Evolutionary conservation across 1,140 invertebrate species (phyloP), one percentile per base, ranked within the genome.

Genomic region (Leptopilina clavipes): DNA sequence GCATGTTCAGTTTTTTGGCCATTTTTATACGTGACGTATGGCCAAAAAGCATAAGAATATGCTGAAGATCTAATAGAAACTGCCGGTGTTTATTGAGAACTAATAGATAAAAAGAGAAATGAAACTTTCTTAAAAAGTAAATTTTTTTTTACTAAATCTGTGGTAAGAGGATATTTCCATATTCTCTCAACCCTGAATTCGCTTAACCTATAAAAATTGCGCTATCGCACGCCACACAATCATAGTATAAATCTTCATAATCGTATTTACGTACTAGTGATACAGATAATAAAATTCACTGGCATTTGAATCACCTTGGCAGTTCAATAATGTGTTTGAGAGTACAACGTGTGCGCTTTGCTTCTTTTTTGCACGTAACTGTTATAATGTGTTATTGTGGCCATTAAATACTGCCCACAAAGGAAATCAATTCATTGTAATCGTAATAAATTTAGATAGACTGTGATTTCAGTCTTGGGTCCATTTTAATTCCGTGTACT

Each of bases 201-300:
- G 14, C 56, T 65, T 65, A 31, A 25, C 56, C 22, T 65, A 65
- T 25, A 31, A 65, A 65, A 65, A 65, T 65, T 11, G 81, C 79
- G 77, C 56, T 73, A 79, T 81, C 83, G 82, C 83, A 87, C 84
- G 83, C 82, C 86, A 84, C 77, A 81, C 81, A 86, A 86, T 86
- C 80, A 78, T 88, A 88, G 80, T 89, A 88, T 84, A 88, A 89
- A 89, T 87, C 79, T 83, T 79, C 76, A 84, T 83, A 83, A 78
- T 83, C 71, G 74, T 81, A 77, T 82, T 83, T 86, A 89, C 81
- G 80, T 87, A 88, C 87, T 90, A 89, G 84, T 89, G 88, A 89
- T 90, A 89, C 86, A 82, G 84, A 89, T 89, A 90, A 89, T 87
- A 89, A 90, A 90, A 90, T 90, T 90, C 89, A 87, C 88, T 90